Evolutionary conservation across 2,797 vertebrate species (phyloP).

Genomic region (Rhabdomys pumilio): DNA sequence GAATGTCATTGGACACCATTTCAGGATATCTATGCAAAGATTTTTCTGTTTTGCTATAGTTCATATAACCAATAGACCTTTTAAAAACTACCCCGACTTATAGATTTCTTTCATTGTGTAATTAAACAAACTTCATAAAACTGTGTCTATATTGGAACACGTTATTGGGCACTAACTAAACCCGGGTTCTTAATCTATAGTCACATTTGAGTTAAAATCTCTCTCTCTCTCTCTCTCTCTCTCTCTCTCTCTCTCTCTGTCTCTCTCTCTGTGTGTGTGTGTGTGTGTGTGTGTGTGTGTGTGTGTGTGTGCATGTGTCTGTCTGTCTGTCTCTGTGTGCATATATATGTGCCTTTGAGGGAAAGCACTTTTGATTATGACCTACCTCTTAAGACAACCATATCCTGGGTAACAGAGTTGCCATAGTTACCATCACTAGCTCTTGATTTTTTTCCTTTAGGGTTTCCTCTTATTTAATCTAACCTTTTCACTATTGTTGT

Average conservation of each 20-base stretch:
- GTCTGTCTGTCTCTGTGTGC: neutral
- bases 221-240: neutral
- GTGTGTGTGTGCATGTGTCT: neutral
- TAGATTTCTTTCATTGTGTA: neutral
- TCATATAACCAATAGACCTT: neutral
- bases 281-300: neutral
- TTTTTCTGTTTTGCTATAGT: neutral
- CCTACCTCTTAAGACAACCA: neutral
- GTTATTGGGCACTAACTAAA: neutral
- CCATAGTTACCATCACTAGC: neutral
- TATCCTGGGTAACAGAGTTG: neutral
- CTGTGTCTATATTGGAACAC: neutral
- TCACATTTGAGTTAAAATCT: neutral
- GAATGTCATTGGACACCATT: neutral
- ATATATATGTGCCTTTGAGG: neutral
- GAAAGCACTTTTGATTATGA: neutral
- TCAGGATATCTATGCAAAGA: neutral
- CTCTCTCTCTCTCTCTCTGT: neutral
- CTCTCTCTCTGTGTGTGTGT: neutral
- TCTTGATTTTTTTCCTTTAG: neutral
- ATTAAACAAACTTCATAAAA: neutral
- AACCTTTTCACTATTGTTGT: neutral
- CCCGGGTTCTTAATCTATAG: neutral
- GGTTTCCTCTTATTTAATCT: neutral
- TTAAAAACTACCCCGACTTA: neutral